Base-by-base conservation (phyloP, 2,113 vertebrate species). In the Tricholaema leucomelas region DNA sequence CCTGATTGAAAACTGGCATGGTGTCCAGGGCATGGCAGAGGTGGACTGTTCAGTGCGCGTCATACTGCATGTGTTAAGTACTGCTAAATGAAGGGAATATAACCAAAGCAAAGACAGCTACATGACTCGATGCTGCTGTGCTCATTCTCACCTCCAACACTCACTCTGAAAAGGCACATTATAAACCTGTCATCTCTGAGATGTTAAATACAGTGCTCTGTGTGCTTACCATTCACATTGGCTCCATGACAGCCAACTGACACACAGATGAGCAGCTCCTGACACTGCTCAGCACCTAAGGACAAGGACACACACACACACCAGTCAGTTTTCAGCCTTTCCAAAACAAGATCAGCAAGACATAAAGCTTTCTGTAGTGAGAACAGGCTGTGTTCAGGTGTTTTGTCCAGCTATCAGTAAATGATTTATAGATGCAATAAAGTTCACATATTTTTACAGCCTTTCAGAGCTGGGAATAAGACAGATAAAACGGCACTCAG, bases 281-380 rank as follows among this genome's bases (percentile, higher is more conserved):
- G 5, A 35, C 33, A 16, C 31, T 16, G 48, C 24, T 74, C 19
- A 73, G 55, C 30, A 31, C 46, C 31, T 64, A 27, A 24, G 35
- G 44, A 44, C 55, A 36, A 44, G 25, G 74, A 15, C 12, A 48
- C 12, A 18, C 40, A 38, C 25, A 17, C 48, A 30, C 23, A 24
- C 23, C 0, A 1, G 11, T 56, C 52, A 40, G 36, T 16, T 19
- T 12, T 8, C 69, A 44, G 42, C 2, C 0, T 24, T 31, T 40
- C 58, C 67, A 55, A 0, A 8, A 11, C 0, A 1, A 58, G 30
- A 54, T 31, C 85, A 28, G 27, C 8, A 76, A 65, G 31, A 67
- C 38, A 13, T 2, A 12, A 20, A 60, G 31, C 24, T 44, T 50
- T 36, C 59, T 50, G 17, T 25, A 16, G 24, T 6, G 2, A 13